Conservation (phyloP, 92 coral and sea anemone species). For the Nematostella vectensis region DNA sequence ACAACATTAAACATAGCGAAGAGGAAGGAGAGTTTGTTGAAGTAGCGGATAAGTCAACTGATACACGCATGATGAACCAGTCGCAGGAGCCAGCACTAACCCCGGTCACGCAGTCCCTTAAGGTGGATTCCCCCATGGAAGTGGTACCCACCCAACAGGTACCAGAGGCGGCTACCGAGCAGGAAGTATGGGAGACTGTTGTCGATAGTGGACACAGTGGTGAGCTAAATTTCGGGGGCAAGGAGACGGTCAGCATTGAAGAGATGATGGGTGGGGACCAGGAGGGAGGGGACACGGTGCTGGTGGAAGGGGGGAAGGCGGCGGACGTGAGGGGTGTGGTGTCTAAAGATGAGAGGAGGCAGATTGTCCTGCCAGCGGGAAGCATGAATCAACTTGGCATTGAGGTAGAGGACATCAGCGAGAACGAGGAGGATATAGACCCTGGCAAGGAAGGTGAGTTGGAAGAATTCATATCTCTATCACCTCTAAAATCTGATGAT, state of each 20-base stretch:
- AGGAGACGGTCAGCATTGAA: slow-evolving; percentile 39
- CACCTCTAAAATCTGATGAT: too few relatives aligned
- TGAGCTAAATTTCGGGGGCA: slow-evolving; percentile 21
- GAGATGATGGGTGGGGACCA: slow-evolving; percentile 42
- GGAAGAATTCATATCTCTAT: too few relatives aligned
- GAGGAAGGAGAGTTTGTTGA: slow-evolving; percentile 37
- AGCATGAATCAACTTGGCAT: slow-evolving; percentile 65
- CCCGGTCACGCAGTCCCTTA: neutral
- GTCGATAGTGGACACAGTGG: slow-evolving; percentile 71
- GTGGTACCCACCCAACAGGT: slow-evolving; percentile 9
- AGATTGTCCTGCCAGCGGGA: slow-evolving; percentile 38
- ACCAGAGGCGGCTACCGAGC: slow-evolving; percentile 30
- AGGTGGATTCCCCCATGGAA: neutral
- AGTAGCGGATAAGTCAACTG: slow-evolving; percentile 47
- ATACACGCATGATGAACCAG: slow-evolving; percentile 14
- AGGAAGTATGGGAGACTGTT: slow-evolving; percentile 90
- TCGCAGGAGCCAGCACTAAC: neutral
- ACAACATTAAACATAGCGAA: slow-evolving; percentile 6
- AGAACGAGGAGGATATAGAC: slow-evolving; percentile 82
- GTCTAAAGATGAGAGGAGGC: slow-evolving; percentile 32
- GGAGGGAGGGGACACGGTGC: slow-evolving; percentile 33
- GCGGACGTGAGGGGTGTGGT: slow-evolving; percentile 17
- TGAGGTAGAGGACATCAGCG: slow-evolving; percentile 89
- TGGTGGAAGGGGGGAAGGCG: neutral
- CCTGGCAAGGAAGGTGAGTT: slow-evolving; percentile 91